Evolutionary conservation across 2,113 vertebrate species (phyloP).

Genomic region (Catharus fuscescens): DNA sequence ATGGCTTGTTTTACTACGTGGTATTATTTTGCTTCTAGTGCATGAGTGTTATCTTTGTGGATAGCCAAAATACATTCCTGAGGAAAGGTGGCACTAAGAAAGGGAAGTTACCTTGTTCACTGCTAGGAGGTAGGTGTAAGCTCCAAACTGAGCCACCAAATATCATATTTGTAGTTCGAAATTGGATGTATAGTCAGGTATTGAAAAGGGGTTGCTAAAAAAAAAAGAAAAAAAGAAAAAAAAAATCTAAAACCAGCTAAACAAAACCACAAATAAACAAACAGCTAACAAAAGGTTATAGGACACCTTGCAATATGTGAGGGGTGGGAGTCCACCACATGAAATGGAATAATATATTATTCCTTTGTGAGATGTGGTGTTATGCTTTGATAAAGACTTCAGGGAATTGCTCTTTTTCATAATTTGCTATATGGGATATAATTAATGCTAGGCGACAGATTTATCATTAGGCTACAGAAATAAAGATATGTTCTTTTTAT

Average conservation of each 20-base stretch:
- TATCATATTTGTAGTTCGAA: background rate
- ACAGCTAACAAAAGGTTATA: background rate
- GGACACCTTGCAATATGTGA: background rate
- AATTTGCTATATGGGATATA: background rate
- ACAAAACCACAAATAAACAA: background rate
- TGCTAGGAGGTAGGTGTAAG: background rate
- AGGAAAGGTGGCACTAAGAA: background rate
- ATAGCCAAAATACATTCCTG: background rate
- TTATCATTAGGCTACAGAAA: background rate
- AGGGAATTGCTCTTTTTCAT: conserved; percentile 20
- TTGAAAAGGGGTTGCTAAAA: background rate
- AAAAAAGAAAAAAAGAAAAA: background rate
- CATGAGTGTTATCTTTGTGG: background rate
- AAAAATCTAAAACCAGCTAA: rapidly evolving
- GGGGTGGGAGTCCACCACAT: background rate
- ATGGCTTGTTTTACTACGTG: background rate
- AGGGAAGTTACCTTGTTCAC: background rate
- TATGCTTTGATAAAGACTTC: conserved; percentile 17
- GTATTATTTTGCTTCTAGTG: background rate
- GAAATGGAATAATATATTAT: background rate
- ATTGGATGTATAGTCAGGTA: background rate
- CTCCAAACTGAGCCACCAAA: background rate
- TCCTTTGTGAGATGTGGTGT: background rate
- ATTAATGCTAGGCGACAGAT: background rate
- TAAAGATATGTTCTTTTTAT: background rate